Evolutionary conservation across 2,888 invertebrate genomes (phyloP), one percentile per base, ranked within the genome.

Genomic region (Laspeyria flexula): DNA sequence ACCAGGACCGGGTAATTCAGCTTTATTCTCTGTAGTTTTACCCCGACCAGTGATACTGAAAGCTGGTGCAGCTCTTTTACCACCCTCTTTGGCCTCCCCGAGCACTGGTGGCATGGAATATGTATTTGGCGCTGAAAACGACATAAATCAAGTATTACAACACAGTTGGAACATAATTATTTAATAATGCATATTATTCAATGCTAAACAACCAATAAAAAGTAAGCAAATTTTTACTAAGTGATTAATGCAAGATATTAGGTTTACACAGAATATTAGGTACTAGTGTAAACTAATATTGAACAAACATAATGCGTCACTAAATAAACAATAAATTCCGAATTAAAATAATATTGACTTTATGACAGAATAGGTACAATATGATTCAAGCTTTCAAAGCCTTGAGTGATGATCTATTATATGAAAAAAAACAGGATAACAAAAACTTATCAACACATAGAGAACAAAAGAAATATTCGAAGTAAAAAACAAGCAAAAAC

Each of bases 21-120:
- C 75, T 60, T 87, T 90, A 7, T 77, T 66, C 42, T 86, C 90
- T 5, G 69, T 53, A 11, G 93, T 92, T 81, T 96, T 96, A 61
- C 96, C 96, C 58, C 98, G 94, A 5, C 98, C 97, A 5, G 96
- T 95, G 69, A 99, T 96, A 45, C 98, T 97, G 84, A 96, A 99
- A 6, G 97, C 95, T 1, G 99, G 98, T 1, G 98, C 95, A 37
- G 96, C 95, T 81, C 94, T 84, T 84, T 94, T 79, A 82, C 92
- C 71, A 72, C 93, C 92, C 55, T 92, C 92, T 49, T 88, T 87
- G 13, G 92, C 90, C 69, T 79, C 95, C 83, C 81, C 95, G 75
- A 97, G 93, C 46, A 95, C 95, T 43, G 96, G 95, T 55, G 97
- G 97, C 85, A 97, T 96, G 76, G 95, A 96, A 92, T 98, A 98